Evolutionary conservation across 2,888 invertebrate species (phyloP).

Genomic region (Drosophila bunnanda): DNA sequence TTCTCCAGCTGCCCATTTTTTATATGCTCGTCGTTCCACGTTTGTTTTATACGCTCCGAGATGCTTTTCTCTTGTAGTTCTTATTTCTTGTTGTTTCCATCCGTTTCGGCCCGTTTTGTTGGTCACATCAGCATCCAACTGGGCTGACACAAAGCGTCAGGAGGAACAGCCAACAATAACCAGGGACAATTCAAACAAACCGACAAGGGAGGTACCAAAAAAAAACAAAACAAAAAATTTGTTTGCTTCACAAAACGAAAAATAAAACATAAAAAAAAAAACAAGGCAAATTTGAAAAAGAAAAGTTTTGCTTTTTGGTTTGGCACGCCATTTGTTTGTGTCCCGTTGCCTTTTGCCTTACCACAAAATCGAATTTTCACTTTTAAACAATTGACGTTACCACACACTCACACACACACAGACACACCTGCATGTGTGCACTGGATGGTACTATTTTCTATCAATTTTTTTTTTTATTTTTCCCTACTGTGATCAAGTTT

Average conservation of each 20-base stretch:
- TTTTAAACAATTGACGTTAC: conserved; percentile 79
- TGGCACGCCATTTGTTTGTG: conserved; percentile 67
- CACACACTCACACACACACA: conserved; percentile 51
- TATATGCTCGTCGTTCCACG: conserved; percentile 20
- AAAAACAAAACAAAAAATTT: conserved; percentile 37
- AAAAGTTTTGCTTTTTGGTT: conserved; percentile 59
- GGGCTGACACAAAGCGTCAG: conserved; percentile 72
- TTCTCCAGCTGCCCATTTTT: conserved; percentile 22
- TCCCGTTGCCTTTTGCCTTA: conserved; percentile 49
- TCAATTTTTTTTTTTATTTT: not conserved
- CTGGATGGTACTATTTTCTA: conserved; percentile 5
- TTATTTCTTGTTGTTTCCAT: conserved; percentile 39
- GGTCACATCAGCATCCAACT: conserved; percentile 49
- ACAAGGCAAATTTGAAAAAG: conserved; percentile 23
- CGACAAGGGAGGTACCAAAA: conserved; percentile 46
- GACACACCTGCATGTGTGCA: conserved; percentile 29
- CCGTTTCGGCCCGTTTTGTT: conserved; percentile 59
- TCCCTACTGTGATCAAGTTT: conserved; percentile 25
- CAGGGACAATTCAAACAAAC: conserved; percentile 60
- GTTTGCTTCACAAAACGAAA: conserved; percentile 40
- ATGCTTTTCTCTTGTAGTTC: conserved; percentile 11
- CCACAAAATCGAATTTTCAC: conserved; percentile 83
- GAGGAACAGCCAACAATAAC: conserved; percentile 58
- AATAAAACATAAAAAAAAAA: too few relatives aligned
- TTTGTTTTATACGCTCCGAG: conserved; percentile 33